Evolutionary conservation across 1,140 invertebrate genomes (phyloP), one percentile per base, ranked within the genome.

Genomic region (Leptopilina clavipes): DNA sequence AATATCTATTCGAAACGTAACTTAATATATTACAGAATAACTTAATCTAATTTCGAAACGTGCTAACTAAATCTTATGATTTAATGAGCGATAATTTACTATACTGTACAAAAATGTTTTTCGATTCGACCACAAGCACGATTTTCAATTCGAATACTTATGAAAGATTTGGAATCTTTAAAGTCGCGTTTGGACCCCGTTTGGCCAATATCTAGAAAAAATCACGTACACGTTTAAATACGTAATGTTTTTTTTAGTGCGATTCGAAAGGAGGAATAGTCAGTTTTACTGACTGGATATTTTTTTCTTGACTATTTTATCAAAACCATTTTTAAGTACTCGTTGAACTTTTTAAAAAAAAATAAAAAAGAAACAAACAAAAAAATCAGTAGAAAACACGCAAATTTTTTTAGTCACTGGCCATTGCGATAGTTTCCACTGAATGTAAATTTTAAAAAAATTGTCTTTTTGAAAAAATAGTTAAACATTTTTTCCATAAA

Each of bases 91-190:
- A 78, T 74, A 79, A 78, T 78, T 77, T 74, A 79, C 72, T 78
- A 79, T 80, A 80, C 79, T 80, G 78, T 80, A 81, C 76, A 83
- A 80, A 40, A 65, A 81, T 76, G 75, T 72, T 45, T 25, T 83
- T 77, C 71, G 73, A 59, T 70, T 76, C 72, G 71, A 70, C 75
- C 75, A 76, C 71, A 73, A 76, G 71, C 45, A 73, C 54, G 70
- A 71, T 25, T 19, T 72, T 73, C 59, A 77, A 73, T 77, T 73
- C 71, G 71, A 74, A 73, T 70, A 73, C 73, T 73, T 22, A 52
- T 45, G 17, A 59, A 59, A 72, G 48, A 72, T 70, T 72, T 59
- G 75, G 71, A 70, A 72, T 73, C 73, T 72, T 71, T 18, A 72
- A 72, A 19, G 70, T 73, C 72, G n/a, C 59, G 72, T 77, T 76